phyloP scores from a whole-genome alignment of 2,888 invertebrate genomes.

The Scotopteryx bipunctaria region DNA sequence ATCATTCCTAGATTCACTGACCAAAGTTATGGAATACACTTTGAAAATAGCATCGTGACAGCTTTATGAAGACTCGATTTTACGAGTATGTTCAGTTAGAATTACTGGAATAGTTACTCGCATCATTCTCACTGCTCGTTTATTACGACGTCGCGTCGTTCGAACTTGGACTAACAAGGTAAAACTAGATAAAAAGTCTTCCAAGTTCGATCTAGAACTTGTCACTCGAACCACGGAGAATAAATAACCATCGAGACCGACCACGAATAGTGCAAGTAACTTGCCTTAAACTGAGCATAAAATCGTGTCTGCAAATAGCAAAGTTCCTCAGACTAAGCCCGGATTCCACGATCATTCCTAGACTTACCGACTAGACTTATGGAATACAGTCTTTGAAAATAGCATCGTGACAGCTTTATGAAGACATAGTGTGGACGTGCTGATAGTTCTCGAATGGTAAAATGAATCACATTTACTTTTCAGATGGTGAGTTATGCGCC shows the following conservation, averaged over 20 bases:
- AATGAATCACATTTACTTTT: conserved; percentile 28
- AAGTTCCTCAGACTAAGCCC: conserved; percentile 18
- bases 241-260: too few species aligned
- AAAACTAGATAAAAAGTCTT: too few species aligned
- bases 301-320: conserved; percentile 6
- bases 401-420: conserved; percentile 36
- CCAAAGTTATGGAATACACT: conserved; percentile 32
- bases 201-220: too few species aligned
- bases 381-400: conserved; percentile 35
- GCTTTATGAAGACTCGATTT: conserved; percentile 39
- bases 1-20: conserved; percentile 34
- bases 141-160: too few species aligned
- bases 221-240: too few species aligned
- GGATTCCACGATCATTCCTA: conserved; percentile 32
- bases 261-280: too few species aligned
- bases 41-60: conserved; percentile 34
- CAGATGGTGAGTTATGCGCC: conserved; percentile 11
- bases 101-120: too few species aligned
- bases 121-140: too few species aligned
- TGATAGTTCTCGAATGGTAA: conserved; percentile 13
- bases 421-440: conserved; percentile 30
- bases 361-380: conserved; percentile 32
- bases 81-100: too few species aligned
- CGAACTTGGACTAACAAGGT: too few species aligned
- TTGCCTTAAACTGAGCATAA: background rate